phyloP scores from a whole-genome alignment of 2,113 vertebrate genomes.

The Urocitellus parryii region DNA sequence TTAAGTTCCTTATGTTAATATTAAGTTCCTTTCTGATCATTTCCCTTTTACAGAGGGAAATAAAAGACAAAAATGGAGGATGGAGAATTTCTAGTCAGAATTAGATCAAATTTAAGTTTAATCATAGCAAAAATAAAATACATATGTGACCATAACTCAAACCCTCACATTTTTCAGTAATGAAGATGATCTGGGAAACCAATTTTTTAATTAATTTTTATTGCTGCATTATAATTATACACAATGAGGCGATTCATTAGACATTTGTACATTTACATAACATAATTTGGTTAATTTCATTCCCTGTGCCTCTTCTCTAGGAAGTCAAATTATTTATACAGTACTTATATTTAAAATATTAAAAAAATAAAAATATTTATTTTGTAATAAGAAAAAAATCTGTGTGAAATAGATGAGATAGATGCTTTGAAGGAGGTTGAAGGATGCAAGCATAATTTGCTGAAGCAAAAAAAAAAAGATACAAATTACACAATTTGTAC shows the following conservation, averaged over 20 bases:
- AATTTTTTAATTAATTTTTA: background rate
- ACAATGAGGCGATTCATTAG: too few relatives aligned
- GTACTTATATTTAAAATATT: background rate
- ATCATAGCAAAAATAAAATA: background rate
- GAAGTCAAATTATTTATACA: background rate
- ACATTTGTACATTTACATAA: too few relatives aligned
- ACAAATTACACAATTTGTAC: background rate
- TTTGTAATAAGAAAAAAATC: background rate
- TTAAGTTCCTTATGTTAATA: background rate
- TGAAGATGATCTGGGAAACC: background rate
- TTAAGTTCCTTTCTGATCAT: background rate
- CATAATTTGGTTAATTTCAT: too few relatives aligned
- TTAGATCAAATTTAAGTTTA: conserved; percentile 7
- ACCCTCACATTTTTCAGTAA: background rate
- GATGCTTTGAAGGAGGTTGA: background rate
- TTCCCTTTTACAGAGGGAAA: background rate
- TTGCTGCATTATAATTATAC: too few relatives aligned
- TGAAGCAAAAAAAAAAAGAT: background rate
- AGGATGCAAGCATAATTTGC: background rate
- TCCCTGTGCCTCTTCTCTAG: too few relatives aligned
- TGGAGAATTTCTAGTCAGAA: background rate
- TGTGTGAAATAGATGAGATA: conserved; percentile 21
- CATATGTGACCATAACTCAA: background rate
- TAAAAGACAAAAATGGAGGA: background rate
- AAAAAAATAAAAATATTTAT: background rate